Evolutionary conservation across 2,113 vertebrate species (phyloP), one percentile per base, ranked within the genome.

Genomic region (Rhea americana): DNA sequence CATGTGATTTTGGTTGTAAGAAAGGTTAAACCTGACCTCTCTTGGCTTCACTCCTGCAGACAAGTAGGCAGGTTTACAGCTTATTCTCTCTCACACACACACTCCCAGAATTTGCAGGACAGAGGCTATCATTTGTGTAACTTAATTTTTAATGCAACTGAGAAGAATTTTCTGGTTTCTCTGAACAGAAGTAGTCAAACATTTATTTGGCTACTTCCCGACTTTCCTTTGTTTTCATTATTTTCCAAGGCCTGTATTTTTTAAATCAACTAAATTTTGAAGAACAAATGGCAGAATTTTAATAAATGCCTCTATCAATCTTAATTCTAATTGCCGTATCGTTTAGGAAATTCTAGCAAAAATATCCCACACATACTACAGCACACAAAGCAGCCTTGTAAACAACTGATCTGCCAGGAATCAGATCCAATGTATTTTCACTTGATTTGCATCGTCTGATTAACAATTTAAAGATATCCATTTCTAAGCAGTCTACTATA

Each of bases 321-420:
- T 90, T 89, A 58, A 79, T 89, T 91, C 88, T 93, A 94, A 91
- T 87, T 91, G 63, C 71, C 71, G 63, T 91, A 96, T 93, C 86
- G 70, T 90, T 96, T 90, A 94, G n/a, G 41, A 89, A 89, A 30
- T 87, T 83, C 93, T 96, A 88, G 94, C 95, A 95, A 93, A 93
- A 95, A 55, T 58, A 82, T 5, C n/a, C 58, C 37, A 59, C 71
- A 53, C 53, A 53, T 35, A 63, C 61, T 93, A 95, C 59, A 93
- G 77, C 61, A 82, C 45, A 84, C 26, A 80, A 39, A 90, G 88
- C 58, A 90, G 62, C 51, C 84, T 79, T 85, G 83, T 92, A 94
- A 95, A 95, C 90, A 95, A 32, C 45, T 39, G 37, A 37, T 22
- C 76, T 95, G 88, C 71, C 90, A 96, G 88, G 41, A 74, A 94